phyloP scores from a whole-genome alignment of 2,113 vertebrate species.

The Pseudopodoces humilis region DNA sequence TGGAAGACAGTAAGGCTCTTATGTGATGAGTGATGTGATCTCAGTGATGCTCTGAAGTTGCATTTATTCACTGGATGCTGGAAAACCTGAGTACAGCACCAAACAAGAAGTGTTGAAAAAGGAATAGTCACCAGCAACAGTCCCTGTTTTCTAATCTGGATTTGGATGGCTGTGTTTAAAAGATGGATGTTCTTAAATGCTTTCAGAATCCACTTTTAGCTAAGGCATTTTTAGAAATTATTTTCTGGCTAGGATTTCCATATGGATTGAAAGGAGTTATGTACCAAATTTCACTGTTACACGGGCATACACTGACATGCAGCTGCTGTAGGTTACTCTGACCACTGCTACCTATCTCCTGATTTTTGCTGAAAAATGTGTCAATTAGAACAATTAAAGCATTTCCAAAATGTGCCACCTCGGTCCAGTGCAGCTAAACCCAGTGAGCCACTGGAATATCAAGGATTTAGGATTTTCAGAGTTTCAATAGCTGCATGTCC shows the following conservation, averaged over 20 bases:
- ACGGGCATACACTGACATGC: accelerated
- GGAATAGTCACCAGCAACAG: background rate
- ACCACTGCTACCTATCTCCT: background rate
- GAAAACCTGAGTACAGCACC: background rate
- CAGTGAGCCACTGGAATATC: background rate
- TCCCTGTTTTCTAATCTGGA: background rate
- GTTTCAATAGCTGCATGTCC: background rate
- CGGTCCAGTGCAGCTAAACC: background rate
- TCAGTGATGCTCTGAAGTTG: background rate
- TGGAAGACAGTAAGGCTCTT: background rate
- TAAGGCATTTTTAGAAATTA: background rate
- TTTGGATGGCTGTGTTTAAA: background rate
- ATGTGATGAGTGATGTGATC: no score
- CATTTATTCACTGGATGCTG: background rate
- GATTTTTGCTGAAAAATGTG: background rate
- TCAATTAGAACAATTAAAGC: background rate
- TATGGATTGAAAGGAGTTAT: background rate
- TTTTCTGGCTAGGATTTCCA: background rate
- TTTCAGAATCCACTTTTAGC: background rate
- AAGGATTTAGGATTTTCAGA: background rate
- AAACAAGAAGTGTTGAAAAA: background rate
- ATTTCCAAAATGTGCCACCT: background rate
- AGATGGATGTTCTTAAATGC: background rate
- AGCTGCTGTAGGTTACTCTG: background rate
- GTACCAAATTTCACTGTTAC: accelerated